A percentile compares a stretch with the other conserved stretches of the same genome.
Evolutionary conservation across 2,797 vertebrate species (phyloP).

Genomic region (Characodon lateralis): DNA sequence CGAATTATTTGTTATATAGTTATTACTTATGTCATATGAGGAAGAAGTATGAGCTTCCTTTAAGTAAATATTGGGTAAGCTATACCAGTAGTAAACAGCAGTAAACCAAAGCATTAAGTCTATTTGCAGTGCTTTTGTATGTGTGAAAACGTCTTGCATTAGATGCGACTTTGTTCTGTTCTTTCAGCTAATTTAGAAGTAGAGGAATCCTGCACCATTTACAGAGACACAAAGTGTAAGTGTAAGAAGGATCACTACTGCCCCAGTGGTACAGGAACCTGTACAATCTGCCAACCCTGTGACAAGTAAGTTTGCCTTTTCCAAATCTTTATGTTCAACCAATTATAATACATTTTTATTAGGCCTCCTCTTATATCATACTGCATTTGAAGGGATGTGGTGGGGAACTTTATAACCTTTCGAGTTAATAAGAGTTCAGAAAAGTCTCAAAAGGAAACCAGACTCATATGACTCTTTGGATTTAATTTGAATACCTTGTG

Average conservation of each 20-base stretch:
- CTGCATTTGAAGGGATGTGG: neutral
- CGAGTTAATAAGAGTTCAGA: neutral
- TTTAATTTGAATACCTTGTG: neutral
- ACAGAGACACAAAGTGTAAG: constrained; percentile 52
- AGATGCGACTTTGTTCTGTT: neutral
- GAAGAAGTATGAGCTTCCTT: neutral
- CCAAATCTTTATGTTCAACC: neutral
- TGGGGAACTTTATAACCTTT: neutral
- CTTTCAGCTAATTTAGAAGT: constrained; percentile 58
- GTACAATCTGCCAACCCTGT: constrained; percentile 58
- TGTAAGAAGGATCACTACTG: constrained; percentile 66
- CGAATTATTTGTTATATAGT: neutral
- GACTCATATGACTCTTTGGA: neutral
- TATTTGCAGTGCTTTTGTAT: neutral
- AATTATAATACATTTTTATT: neutral
- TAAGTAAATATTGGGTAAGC: neutral
- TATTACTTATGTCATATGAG: neutral
- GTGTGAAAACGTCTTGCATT: neutral
- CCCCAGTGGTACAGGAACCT: neutral
- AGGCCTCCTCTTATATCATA: neutral
- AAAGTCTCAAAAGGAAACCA: neutral
- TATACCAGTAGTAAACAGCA: neutral
- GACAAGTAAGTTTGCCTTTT: constrained; percentile 54
- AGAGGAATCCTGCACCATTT: neutral
- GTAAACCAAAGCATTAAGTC: neutral